A percentile compares a stretch with the other conserved stretches of the same genome.
Evolutionary conservation across 2,797 vertebrate genomes (phyloP).

Genomic region (Enteromius treurensis): DNA sequence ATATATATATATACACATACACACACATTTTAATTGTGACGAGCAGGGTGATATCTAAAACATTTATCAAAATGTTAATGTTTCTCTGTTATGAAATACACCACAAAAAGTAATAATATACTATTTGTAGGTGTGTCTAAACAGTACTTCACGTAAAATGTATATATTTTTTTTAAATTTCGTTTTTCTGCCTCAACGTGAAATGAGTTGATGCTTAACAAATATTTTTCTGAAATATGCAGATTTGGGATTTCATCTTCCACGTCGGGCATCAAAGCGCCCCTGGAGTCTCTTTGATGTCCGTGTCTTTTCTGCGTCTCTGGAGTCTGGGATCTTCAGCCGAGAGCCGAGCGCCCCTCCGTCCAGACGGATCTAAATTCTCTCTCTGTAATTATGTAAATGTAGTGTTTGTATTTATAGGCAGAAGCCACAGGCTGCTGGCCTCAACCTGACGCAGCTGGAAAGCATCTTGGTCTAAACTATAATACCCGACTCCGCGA

Average conservation of each 20-base stretch:
- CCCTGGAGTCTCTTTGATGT: conserved; percentile 71
- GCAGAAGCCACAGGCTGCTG: conserved; percentile 87
- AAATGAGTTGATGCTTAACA: not conserved
- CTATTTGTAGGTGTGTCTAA: not conserved
- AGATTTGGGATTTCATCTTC: not conserved
- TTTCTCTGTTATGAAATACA: not conserved
- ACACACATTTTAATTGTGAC: not conserved
- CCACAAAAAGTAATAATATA: not conserved
- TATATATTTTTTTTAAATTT: not conserved
- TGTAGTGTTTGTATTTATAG: conserved; percentile 95
- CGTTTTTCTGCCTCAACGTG: not conserved
- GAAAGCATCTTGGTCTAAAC: conserved; percentile 85
- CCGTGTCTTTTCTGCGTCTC: conserved; percentile 75
- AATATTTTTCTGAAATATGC: not conserved
- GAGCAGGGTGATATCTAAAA: not conserved
- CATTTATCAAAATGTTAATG: not conserved
- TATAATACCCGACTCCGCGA: conserved; percentile 75
- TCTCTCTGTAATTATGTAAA: conserved; percentile 88
- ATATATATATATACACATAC: too few relatives aligned
- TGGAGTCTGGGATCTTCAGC: conserved; percentile 76
- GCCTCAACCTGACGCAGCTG: conserved; percentile 85
- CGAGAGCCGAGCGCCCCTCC: conserved; percentile 77
- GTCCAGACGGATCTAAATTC: conserved; percentile 86
- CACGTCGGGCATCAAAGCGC: conserved; percentile 8
- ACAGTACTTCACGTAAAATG: not conserved